phyloP scores from a whole-genome alignment of 64 coral and sea anemone species.

The Pocillopora damicornis region DNA sequence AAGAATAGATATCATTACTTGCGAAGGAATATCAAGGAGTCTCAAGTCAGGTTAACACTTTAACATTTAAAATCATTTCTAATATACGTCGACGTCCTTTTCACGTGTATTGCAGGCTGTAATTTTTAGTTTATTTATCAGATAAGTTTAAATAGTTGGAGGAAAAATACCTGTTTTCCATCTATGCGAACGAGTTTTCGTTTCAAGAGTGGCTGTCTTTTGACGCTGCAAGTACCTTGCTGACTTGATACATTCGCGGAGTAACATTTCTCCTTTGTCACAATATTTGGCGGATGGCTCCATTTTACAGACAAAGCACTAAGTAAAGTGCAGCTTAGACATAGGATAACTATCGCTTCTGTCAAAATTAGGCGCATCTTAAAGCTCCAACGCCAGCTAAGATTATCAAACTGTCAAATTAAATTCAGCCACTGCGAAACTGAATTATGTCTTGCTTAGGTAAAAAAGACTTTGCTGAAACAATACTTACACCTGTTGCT shows the following conservation, averaged over 20 bases:
- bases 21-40: too few species aligned
- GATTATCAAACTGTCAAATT: too few species aligned
- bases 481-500: conserved; percentile 8
- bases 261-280: neutral
- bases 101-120: neutral
- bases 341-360: neutral
- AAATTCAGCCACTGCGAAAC: neutral
- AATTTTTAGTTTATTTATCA: neutral
- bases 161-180: conserved; percentile 24
- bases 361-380: neutral
- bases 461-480: neutral
- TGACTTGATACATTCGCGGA: neutral
- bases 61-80: too few species aligned
- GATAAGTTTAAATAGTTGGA: neutral
- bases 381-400: too few species aligned
- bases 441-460: neutral
- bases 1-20: too few species aligned
- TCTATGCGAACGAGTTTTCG: neutral
- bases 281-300: neutral
- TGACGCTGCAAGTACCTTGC: neutral
- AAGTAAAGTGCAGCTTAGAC: neutral
- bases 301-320: neutral
- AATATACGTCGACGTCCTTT: neutral
- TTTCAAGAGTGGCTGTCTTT: too few species aligned
- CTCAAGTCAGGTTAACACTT: too few species aligned